phyloP scores from a whole-genome alignment of 2,113 vertebrate species.

The Salminus brasiliensis region DNA sequence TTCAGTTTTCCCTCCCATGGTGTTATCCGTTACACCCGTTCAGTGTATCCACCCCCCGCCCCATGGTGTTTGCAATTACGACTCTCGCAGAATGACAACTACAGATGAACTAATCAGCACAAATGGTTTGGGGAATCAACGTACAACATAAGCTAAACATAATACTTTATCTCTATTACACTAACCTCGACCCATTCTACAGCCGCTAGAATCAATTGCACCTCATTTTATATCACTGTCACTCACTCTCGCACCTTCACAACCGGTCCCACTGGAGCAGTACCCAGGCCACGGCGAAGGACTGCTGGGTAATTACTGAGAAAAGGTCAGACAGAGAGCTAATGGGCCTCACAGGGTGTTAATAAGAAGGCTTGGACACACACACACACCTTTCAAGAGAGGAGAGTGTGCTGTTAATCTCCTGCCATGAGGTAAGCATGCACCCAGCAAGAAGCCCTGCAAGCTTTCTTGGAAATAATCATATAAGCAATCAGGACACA shows the following conservation, averaged over 20 bases:
- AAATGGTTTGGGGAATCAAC: background rate
- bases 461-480: background rate
- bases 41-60: background rate
- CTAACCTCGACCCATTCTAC: background rate
- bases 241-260: background rate
- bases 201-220: background rate
- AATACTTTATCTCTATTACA: constrained; percentile 1
- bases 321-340: constrained; percentile 45
- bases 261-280: constrained; percentile 14
- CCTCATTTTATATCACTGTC: constrained; percentile 12
- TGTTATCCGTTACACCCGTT: background rate
- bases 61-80: background rate
- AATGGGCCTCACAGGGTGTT: constrained; percentile 36
- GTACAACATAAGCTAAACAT: background rate
- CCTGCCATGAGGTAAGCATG: background rate
- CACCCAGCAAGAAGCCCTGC: background rate
- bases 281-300: constrained; percentile 7
- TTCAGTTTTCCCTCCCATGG: background rate
- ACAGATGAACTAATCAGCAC: background rate
- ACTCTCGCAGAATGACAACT: background rate
- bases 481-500: background rate
- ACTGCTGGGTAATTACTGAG: constrained; percentile 30
- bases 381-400: constrained; percentile 3
- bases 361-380: constrained; percentile 13
- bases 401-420: background rate